Conservation (phyloP, 2,113 vertebrate genomes). For the Perca fluviatilis region DNA sequence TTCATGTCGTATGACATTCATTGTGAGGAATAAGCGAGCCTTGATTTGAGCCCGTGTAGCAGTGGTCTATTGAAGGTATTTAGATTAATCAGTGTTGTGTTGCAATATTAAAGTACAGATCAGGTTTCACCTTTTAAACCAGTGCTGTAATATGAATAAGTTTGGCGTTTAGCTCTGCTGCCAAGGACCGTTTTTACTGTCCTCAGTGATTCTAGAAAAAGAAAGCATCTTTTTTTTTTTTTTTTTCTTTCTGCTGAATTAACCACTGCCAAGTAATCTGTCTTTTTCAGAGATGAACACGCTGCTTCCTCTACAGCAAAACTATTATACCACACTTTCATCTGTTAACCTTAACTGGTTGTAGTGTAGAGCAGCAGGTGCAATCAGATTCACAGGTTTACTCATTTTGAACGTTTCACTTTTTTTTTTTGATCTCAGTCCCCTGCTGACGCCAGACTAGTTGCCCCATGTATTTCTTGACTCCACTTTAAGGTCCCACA, state of each 20-base stretch:
- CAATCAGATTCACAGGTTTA: background rate
- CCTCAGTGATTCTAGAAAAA: background rate
- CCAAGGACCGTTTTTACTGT: constrained; percentile 6
- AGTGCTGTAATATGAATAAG: constrained; percentile 1
- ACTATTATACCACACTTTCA: constrained; percentile 12
- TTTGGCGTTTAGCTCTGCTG: background rate
- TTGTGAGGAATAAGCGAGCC: background rate
- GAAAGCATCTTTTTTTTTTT: background rate
- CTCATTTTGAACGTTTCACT: constrained; percentile 25
- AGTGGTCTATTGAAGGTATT: background rate
- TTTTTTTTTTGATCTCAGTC: constrained; percentile 2
- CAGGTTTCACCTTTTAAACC: constrained; percentile 17
- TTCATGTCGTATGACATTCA: background rate
- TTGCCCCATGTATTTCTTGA: background rate
- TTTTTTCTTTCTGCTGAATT: constrained; percentile 24
- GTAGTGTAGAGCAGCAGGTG: constrained; percentile 4
- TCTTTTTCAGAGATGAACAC: background rate
- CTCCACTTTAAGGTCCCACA: background rate
- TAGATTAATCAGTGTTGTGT: background rate
- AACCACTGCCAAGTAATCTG: background rate
- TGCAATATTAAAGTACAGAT: background rate
- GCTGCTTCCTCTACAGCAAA: constrained; percentile 16
- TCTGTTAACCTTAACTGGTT: background rate
- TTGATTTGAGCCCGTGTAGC: background rate
- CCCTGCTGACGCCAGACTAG: no score